Base-by-base conservation (phyloP, 2,113 vertebrate species). In the Gasterosteus nipponicus region DNA sequence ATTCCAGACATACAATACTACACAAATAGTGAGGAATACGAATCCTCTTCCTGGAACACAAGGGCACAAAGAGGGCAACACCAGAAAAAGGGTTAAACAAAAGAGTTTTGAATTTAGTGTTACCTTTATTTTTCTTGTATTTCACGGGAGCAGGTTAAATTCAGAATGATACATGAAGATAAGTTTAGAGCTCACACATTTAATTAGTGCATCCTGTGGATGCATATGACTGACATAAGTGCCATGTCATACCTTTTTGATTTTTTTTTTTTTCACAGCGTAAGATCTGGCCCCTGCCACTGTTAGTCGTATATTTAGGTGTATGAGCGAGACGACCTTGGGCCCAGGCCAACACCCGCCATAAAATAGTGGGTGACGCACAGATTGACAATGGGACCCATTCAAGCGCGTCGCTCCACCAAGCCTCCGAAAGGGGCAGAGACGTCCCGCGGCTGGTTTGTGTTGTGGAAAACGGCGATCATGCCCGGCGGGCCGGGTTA, bases 361-460 rank as follows among this genome's bases (percentile, higher is more conserved):
- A 84, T 82, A 90, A 87, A 92, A 93, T 92, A 92, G 91, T 82
- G 86, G 73, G 86, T 93, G 93, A 94, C 83, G 91, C 93, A 93
- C 83, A 88, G 84, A 91, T 91, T 75, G 82, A 93, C 92, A 93
- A 93, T 93, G 87, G 87, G 75, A 84, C 77, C 81, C 89, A 89
- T 89, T 92, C 84, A 82, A 87, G 83, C 85, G 75, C 82, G 83
- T 82, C 83, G 82, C 77, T 81, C 69, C 56, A 67, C 83, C 81
- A 86, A 88, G 85, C 81, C 86, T 22, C 72, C 81, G 80, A 79
- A 83, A 89, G 19, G 83, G 74, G 75, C 83, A 79, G 77, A 82
- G 83, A 84, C 79, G 84, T 85, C 74, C 85, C 59, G 87, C 70
- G 69, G 77, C 44, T 78, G 87, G 89, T 88, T 90, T 89, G 86